Conservation (phyloP, 2,113 vertebrate species). For the Forbesichthys papilliferus region DNA sequence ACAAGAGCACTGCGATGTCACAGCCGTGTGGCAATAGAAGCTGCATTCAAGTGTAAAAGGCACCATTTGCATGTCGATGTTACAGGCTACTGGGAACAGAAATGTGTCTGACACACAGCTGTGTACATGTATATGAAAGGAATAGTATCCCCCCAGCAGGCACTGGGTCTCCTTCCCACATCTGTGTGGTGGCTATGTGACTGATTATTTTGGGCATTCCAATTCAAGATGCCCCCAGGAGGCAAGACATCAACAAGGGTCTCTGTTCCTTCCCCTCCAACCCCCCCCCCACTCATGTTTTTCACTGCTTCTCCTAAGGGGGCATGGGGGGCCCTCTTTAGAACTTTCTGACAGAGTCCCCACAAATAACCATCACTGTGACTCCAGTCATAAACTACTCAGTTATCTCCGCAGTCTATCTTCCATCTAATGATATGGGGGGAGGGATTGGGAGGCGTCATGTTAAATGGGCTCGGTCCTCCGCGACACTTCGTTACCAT, state of each 20-base stretch:
- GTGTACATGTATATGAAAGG: constrained; percentile 72
- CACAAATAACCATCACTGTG: constrained; percentile 69
- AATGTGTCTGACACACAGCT: constrained; percentile 74
- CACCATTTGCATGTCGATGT: constrained; percentile 67
- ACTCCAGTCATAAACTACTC: constrained; percentile 69
- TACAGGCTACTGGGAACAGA: constrained; percentile 39
- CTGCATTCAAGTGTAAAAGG: constrained; percentile 60
- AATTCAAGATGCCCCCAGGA: constrained; percentile 68
- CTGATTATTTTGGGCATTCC: constrained; percentile 74
- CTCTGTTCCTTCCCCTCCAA: constrained; percentile 44
- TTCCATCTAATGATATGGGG: constrained; percentile 63
- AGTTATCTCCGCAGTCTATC: constrained; percentile 66
- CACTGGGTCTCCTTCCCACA: constrained; percentile 66
- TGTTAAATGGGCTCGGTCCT: constrained; percentile 24
- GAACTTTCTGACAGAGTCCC: constrained; percentile 35
- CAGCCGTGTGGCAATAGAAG: constrained; percentile 55
- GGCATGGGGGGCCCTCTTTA: constrained; percentile 56
- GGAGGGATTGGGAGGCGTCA: constrained; percentile 31
- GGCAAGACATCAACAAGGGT: constrained; percentile 64
- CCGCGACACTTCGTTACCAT: constrained; percentile 78
- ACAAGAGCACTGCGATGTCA: constrained; percentile 47
- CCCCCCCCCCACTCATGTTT: constrained; percentile 45
- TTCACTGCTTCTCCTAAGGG: constrained; percentile 48
- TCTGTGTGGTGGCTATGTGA: constrained; percentile 72
- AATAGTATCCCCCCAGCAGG: constrained; percentile 67